Evolutionary conservation across 2,888 invertebrate species (phyloP).

Genomic region (Stenoptilia bipunctidactyla): DNA sequence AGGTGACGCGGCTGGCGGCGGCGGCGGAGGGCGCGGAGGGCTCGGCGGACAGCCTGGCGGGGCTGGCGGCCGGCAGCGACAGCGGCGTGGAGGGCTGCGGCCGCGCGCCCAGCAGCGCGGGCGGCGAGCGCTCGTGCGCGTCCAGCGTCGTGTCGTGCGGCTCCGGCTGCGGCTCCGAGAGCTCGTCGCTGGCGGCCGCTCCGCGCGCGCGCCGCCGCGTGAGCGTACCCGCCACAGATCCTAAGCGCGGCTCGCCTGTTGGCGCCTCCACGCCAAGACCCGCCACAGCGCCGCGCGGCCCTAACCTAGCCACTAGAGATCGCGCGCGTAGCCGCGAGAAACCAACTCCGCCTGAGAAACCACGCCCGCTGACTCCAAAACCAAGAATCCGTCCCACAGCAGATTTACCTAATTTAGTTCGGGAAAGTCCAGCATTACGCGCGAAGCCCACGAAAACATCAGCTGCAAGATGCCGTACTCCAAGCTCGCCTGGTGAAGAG

Average conservation of each 20-base stretch:
- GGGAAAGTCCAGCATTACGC: conserved; percentile 54
- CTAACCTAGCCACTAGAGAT: conserved; percentile 66
- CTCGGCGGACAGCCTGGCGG: conserved; percentile 49
- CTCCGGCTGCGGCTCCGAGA: conserved; percentile 85
- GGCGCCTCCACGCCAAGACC: conserved; percentile 66
- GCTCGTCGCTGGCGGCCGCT: conserved; percentile 76
- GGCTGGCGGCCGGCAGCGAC: conserved; percentile 80
- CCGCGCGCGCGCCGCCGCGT: conserved; percentile 67
- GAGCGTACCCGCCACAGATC: conserved; percentile 70
- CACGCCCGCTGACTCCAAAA: conserved; percentile 57
- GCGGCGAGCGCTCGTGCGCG: conserved; percentile 79
- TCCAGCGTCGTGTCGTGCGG: conserved; percentile 84
- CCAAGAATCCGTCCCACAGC: conserved; percentile 60
- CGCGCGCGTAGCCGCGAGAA: conserved; percentile 74
- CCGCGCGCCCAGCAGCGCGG: conserved; percentile 77
- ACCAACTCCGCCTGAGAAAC: conserved; percentile 58
- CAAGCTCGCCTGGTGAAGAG: conserved; percentile 76
- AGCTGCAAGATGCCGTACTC: conserved; percentile 71
- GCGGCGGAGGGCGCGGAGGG: conserved; percentile 41
- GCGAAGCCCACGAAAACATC: conserved; percentile 68
- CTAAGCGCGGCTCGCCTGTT: conserved; percentile 60
- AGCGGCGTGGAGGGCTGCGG: conserved; percentile 84
- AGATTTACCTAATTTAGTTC: conserved; percentile 64
- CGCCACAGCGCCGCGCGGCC: conserved; percentile 57
- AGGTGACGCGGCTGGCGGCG: conserved; percentile 67